phyloP scores from a whole-genome alignment of 2,113 vertebrate genomes.

The Misgurnus mizolepis region DNA sequence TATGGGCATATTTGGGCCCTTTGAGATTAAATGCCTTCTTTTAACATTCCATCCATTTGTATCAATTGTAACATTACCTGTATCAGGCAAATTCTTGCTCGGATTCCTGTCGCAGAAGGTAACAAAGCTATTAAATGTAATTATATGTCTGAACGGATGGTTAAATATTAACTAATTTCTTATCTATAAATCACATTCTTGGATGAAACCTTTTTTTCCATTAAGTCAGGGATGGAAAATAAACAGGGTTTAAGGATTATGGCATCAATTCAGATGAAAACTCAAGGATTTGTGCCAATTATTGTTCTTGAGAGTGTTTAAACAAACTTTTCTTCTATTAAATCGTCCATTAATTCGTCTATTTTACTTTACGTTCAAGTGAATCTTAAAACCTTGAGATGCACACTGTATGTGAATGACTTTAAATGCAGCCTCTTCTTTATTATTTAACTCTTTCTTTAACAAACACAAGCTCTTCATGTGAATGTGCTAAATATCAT shows the following conservation, averaged over 20 bases:
- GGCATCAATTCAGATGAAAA: background rate
- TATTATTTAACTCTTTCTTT: background rate
- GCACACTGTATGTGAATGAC: background rate
- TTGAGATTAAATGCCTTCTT: too few relatives aligned
- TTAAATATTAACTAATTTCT: background rate
- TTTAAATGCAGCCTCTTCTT: background rate
- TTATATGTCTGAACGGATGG: background rate
- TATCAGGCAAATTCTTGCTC: background rate
- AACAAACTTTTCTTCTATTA: background rate
- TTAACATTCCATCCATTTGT: too few relatives aligned
- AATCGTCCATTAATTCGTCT: too few relatives aligned
- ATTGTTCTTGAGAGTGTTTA: background rate
- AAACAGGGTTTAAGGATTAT: background rate
- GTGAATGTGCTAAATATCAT: background rate
- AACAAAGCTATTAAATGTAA: background rate
- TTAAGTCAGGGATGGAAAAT: background rate
- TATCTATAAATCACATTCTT: background rate
- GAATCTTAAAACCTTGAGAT: constrained; percentile 8
- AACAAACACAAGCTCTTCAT: background rate
- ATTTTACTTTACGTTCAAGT: background rate
- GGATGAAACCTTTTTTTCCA: too few relatives aligned
- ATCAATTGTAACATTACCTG: too few relatives aligned
- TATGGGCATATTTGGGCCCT: too few relatives aligned
- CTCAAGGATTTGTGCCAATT: too few relatives aligned
- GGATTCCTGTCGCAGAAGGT: background rate